phyloP scores from a whole-genome alignment of 2,888 invertebrate genomes.

The Trachelus tabidus region DNA sequence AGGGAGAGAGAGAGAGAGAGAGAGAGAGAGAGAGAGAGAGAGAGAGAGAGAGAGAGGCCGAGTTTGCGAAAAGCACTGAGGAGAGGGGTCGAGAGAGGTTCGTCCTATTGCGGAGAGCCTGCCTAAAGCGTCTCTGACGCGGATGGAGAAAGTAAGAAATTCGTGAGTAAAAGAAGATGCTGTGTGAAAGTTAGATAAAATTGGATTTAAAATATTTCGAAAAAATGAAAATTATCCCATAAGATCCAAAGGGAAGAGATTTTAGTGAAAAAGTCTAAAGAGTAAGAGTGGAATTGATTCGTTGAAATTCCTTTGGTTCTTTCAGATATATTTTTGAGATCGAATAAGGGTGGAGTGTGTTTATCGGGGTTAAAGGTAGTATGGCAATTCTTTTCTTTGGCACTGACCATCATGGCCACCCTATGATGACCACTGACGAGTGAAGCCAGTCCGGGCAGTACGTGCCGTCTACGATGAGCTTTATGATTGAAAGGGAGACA shows the following conservation, averaged over 20 bases:
- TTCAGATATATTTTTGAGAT: not conserved
- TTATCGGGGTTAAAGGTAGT: not conserved
- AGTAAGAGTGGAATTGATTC: no score
- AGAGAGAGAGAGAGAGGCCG: slow-evolving; percentile 3
- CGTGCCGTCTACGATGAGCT: slow-evolving; percentile 52
- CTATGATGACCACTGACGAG: not conserved
- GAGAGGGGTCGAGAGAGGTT: slow-evolving; percentile 11
- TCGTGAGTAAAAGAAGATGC: not conserved
- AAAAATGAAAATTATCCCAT: not conserved
- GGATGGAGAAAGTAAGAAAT: not conserved
- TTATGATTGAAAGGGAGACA: slow-evolving; percentile 62
- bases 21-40: slow-evolving; percentile 11
- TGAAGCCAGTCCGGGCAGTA: not conserved
- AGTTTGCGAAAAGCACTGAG: slow-evolving; percentile 15
- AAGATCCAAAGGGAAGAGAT: not conserved
- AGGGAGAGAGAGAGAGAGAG: slow-evolving; percentile 18
- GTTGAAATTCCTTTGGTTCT: no score
- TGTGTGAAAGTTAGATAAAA: not conserved
- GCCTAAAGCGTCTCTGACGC: slow-evolving; percentile 7
- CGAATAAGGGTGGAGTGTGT: not conserved
- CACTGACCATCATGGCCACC: not conserved
- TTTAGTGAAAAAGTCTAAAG: not conserved
- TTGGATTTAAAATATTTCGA: not conserved
- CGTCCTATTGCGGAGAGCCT: not conserved
- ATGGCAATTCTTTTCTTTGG: not conserved